Percentiles rank a stretch among this genome's conserved stretches.
These are phyloP conservation scores for Leptoteleia sp. DNA, from an alignment of 1,140 invertebrate species.

Conservation along the genomic window DNA sequence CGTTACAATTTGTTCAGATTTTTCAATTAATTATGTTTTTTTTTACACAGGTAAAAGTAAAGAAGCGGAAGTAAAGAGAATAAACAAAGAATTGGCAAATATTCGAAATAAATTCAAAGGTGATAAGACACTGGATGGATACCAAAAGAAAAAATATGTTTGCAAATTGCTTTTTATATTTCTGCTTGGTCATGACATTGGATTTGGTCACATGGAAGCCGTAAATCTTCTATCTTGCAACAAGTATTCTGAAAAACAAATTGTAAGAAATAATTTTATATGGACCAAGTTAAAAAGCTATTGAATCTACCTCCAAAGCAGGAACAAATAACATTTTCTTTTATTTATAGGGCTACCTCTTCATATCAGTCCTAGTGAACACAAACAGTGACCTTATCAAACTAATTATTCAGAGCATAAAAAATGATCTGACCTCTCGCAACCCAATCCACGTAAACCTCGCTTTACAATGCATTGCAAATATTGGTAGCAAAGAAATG, in stretches of 20 bases:
- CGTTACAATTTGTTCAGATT: too few relatives aligned
- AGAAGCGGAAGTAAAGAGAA: constrained; percentile 99
- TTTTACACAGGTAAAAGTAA: constrained; percentile 94
- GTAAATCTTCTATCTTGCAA: constrained; percentile 99
- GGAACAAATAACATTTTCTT: too few relatives aligned
- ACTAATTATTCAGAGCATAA: constrained; percentile 97
- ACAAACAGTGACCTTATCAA: constrained; percentile 99
- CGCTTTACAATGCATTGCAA: constrained; percentile 99
- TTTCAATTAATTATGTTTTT: too few relatives aligned
- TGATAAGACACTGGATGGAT: constrained; percentile 99
- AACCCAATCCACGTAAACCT: constrained; percentile 99
- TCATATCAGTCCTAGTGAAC: constrained; percentile 99
- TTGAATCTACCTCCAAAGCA: too few relatives aligned
- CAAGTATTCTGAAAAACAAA: constrained; percentile 99
- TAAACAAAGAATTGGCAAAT: constrained; percentile 99
- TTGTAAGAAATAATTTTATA: constrained; percentile 87
- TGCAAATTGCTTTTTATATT: constrained; percentile 99
- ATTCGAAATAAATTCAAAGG: constrained; percentile 99
- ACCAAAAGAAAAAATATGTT: constrained; percentile 99
- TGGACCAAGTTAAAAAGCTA: too few relatives aligned
- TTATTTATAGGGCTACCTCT: constrained; percentile 93
- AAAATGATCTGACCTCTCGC: constrained; percentile 97
- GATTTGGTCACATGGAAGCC: constrained; percentile 99
- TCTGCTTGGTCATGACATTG: constrained; percentile 99
- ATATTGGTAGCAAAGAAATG: constrained; percentile 99